Evolutionary conservation across 2,797 vertebrate genomes (phyloP), one percentile per base, ranked within the genome.

Genomic region (Decapterus maruadsi): DNA sequence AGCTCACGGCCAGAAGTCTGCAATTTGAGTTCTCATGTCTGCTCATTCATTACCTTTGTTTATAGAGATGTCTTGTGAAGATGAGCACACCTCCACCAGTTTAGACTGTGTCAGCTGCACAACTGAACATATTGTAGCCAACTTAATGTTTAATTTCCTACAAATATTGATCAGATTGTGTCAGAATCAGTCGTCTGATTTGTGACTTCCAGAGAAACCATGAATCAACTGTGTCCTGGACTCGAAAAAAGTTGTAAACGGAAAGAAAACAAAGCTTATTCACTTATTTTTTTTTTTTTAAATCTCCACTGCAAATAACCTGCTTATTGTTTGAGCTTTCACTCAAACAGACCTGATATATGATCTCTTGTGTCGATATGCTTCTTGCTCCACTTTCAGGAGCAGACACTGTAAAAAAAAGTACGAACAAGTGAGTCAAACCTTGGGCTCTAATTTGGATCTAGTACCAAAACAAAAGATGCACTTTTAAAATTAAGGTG

Each of bases 301-400:
- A n/a, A 65, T 68, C 50, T 64, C 10, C 17, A 50, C 14, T 26
- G 29, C 26, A 46, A 72, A 54, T 57, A 54, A 3, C 2, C 40
- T 17, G 4, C 4, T 78, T 75, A 66, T 3, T 54, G 59, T 50
- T 60, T 68, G 31, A 69, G 56, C 45, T 54, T 50, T 55, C 6
- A 8, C n/a, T 53, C 57, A 20, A 67, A 58, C 68, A 45, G 5
- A 51, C 16, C 17, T 55, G 20, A 54, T 11, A 13, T 3, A 8
- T 46, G 40, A 54, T 20, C 48, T 48, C 17, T 14, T 26, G 16
- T 4, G 22, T 26, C 36, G 12, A 9, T 12, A 55, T 31, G 45
- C 68, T 22, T 50, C 26, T 40, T 14, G 4, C 10, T 20, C 7
- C 17, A 3, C 36, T 34, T 8, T 42, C 34, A n/a, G 12, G 31